These are phyloP conservation scores for Ailurus styani DNA, from an alignment of 2,113 vertebrate genomes.

Conservation along the genomic window DNA sequence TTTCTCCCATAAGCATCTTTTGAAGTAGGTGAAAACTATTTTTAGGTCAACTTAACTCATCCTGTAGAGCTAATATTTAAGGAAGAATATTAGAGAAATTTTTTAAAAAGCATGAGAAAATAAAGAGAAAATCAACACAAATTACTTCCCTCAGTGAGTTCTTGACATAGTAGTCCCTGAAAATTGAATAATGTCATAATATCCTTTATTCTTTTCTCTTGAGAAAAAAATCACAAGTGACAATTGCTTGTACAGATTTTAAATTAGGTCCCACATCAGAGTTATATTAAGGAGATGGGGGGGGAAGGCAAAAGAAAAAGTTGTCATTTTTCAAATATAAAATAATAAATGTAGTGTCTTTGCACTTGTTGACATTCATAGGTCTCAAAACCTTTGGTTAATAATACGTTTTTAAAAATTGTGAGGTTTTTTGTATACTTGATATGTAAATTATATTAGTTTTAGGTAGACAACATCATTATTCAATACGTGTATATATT, in stretches of 20 bases:
- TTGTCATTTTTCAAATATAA: not conserved
- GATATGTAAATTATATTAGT: not conserved
- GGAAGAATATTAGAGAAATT: not conserved
- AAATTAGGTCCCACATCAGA: not conserved
- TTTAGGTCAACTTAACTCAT: not conserved
- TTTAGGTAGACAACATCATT: not conserved
- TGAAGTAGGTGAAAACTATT: not conserved
- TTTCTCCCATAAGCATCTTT: not conserved
- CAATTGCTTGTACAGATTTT: not conserved
- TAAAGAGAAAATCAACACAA: not conserved
- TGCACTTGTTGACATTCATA: not conserved
- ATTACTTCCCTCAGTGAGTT: not conserved
- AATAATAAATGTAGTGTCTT: not conserved
- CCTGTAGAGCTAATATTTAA: not conserved
- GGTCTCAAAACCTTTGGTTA: not conserved
- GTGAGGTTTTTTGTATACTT: not conserved
- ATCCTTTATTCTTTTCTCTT: not conserved
- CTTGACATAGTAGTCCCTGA: not conserved
- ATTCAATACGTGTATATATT: not conserved
- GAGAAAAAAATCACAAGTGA: not conserved
- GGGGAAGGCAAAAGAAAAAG: not conserved
- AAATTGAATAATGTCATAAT: not conserved
- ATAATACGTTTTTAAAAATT: not conserved
- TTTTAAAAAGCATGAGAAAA: not conserved
- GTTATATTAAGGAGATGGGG: not conserved